These are phyloP conservation scores for Hydrophis major DNA, from an alignment of 2,797 vertebrate genomes.

Conservation along the genomic window DNA sequence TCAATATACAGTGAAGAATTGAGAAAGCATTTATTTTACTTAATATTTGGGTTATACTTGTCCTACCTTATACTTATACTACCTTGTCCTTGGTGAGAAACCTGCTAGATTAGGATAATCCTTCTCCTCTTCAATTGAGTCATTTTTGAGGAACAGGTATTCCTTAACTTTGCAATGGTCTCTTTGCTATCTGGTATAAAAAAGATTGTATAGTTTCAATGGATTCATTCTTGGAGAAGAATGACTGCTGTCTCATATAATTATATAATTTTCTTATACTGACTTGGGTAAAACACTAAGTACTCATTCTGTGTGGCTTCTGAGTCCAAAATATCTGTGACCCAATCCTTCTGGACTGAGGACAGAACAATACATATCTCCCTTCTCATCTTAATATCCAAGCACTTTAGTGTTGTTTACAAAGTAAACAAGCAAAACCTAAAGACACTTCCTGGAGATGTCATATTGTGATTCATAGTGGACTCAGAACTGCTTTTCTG, in stretches of 20 bases:
- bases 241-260: neutral
- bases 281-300: neutral
- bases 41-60: neutral
- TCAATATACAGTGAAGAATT: neutral
- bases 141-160: neutral
- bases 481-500: constrained; percentile 9
- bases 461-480: constrained; percentile 1
- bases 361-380: neutral
- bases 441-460: constrained; percentile 12
- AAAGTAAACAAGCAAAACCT: neutral
- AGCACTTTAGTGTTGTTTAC: neutral
- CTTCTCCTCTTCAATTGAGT: neutral
- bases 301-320: neutral
- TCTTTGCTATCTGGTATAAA: neutral
- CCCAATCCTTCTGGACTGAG: neutral
- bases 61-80: too few species aligned
- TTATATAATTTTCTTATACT: neutral
- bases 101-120: neutral
- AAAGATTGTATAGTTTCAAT: neutral
- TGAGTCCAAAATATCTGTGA: neutral
- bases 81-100: neutral
- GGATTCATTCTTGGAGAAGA: neutral
- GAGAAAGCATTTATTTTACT: neutral
- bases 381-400: neutral
- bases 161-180: neutral